Evolutionary conservation across 2,888 invertebrate species (phyloP), one percentile per base, ranked within the genome.

Genomic region (Euplagia quadripunctaria): DNA sequence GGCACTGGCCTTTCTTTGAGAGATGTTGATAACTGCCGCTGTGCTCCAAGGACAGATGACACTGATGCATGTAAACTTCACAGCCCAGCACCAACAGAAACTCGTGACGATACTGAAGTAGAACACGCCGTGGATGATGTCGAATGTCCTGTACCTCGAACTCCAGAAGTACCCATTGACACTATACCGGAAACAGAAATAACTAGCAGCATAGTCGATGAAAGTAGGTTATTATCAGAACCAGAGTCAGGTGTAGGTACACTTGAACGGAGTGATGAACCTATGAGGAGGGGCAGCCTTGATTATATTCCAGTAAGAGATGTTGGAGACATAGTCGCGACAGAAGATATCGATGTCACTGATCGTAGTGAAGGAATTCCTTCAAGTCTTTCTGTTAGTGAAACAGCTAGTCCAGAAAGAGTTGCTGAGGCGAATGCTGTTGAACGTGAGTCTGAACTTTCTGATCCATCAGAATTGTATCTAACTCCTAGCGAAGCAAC

Each of bases 381-480:
- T 72, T 96, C 96, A 0, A 96, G 96, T 85, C 83, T 96, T 69
- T 96, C 96, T 0, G 94, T 89, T 3, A 96, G 96, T 73, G 96
- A 96, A 82, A 94, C 96, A 1, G 94, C 96, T 1, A 96, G 96
- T 79, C 96, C 96, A 0, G 94, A 95, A 80, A 90, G 95, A 79
- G 89, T 93, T 12, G 93, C 95, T 4, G 94, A 94, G 79, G 88
- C 92, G 46, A 92, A 93, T 80, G 84, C 94, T 42, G 85, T 94
- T 41, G 96, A 97, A 85, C 95, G 96, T 80, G 97, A 97, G 90
- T 95, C 97, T 61, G 96, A 96, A 77, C 96, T 97, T 69, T 97
- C 97, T 80, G 97, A 97, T 89, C 96, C 96, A 78, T 97, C 97
- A 68, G 97, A 97, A 86, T 94, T 97, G 75, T 97, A 97, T 86